Base-by-base conservation (phyloP, 92 coral and sea anemone genomes). In the Epizoanthus scotinus region DNA sequence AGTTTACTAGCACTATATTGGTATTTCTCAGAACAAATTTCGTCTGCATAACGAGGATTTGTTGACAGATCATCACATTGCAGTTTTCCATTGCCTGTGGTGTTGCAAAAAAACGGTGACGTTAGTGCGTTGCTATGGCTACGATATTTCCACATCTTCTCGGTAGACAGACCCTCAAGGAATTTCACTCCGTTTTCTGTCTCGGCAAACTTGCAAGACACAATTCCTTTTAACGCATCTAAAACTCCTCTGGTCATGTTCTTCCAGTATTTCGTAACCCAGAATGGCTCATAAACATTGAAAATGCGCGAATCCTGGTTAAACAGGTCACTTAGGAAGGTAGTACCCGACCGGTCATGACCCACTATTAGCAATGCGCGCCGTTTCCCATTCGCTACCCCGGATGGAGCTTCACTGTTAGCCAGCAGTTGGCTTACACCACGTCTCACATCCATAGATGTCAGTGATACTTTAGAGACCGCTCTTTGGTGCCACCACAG, bases 331-430 rank as follows among this genome's bases (percentile, higher is more conserved):
- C 82, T 90, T 40, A 84, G 40, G 21, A 90, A 90, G 13, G 93
- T 90, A 52, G 94, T 90, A 4, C 94, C 94, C 1, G 94, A 84
- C 12, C 94, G 85, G 70, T 90, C 94, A 18, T 90, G 86, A 3
- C 94, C 94, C 50, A 90, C 80, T 47, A 87, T 79, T 24, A 90
- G 13, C 24, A 89, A 28, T 29, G 84, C 83, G 5, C 68, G 78
- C 6, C 90, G 78, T 19, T 70, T 70, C 5, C 59, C 9, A 58
- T 24, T 71, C 28, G 59, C 50, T 26, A 44, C 13, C n/a, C 4
- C 34, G 52, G 13, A 22, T 31, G 25, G 25, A 13, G 40, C 53
- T 1, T 9, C 17, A 25, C 3, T 5, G 29, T 10, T 67, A 10
- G 52, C 0, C 0, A 20, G 55, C 26, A 52, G 3, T 52, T 71